Evolutionary conservation across 1,140 invertebrate genomes (phyloP).

Genomic region (Drosophila pectinifera): DNA sequence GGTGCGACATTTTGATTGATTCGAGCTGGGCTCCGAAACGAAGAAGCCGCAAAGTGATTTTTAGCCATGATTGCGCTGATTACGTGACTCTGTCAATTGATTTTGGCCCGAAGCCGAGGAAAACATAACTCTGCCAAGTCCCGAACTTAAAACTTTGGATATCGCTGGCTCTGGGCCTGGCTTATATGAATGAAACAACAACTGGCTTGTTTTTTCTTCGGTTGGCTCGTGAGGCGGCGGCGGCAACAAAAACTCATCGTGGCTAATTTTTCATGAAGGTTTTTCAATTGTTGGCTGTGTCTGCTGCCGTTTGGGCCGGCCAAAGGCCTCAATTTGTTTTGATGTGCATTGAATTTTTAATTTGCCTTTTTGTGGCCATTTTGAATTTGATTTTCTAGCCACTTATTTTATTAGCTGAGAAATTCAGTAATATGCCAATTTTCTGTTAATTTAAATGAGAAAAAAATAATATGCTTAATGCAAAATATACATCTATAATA

Average conservation of each 20-base stretch:
- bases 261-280: constrained; percentile 81
- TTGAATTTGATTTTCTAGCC: constrained; percentile 51
- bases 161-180: too few relatives aligned
- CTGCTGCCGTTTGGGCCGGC: constrained; percentile 53
- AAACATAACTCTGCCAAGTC: constrained; percentile 22
- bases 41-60: constrained; percentile 50
- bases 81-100: constrained; percentile 81
- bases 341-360: constrained; percentile 79
- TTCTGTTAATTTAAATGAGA: neutral
- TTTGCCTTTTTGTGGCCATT: constrained; percentile 55
- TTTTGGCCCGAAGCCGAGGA: constrained; percentile 48
- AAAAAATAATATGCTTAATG: neutral
- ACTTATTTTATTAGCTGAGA: constrained; percentile 34
- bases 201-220: constrained; percentile 17
- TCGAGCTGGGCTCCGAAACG: constrained; percentile 18
- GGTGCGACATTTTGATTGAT: constrained; percentile 59
- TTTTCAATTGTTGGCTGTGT: constrained; percentile 61
- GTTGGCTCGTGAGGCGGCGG: constrained; percentile 58
- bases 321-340: constrained; percentile 75
- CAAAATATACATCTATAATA: neutral
- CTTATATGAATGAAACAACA: constrained; percentile 66
- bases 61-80: constrained; percentile 77
- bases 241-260: constrained; percentile 50
- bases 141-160: constrained; percentile 19
- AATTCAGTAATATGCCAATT: constrained; percentile 8